Percentiles rank a stretch among this genome's conserved stretches.
Evolutionary conservation across 2,113 vertebrate species (phyloP).

Genomic region (Scophthalmus maximus): DNA sequence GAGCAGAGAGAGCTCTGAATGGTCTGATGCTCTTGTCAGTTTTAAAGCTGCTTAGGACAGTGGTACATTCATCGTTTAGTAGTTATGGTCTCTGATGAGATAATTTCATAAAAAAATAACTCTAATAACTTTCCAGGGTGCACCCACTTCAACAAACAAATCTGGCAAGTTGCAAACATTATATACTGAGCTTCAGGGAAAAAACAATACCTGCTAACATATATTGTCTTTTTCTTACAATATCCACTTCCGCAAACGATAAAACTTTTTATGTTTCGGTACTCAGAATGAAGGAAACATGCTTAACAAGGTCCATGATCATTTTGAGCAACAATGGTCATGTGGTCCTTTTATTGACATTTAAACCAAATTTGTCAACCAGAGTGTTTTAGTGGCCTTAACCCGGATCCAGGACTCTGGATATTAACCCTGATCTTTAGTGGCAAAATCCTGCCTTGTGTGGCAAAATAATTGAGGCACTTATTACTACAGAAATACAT

Average conservation of each 20-base stretch:
- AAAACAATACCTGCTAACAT: too few relatives aligned
- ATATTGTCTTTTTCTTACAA: neutral
- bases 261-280: neutral
- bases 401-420: neutral
- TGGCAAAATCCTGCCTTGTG: neutral
- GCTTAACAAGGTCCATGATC: neutral
- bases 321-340: neutral
- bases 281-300: neutral
- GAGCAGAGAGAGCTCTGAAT: conserved; percentile 43
- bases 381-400: too few relatives aligned
- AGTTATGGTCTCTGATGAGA: conserved; percentile 4
- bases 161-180: too few relatives aligned
- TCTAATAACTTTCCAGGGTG: neutral
- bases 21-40: conserved; percentile 44
- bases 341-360: neutral
- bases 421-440: neutral
- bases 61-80: conserved; percentile 16
- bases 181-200: too few relatives aligned
- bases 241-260: neutral
- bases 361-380: neutral
- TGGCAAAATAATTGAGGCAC: neutral
- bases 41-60: conserved; percentile 35
- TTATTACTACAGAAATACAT: neutral
- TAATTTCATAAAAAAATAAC: neutral
- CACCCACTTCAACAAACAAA: neutral